These are phyloP conservation scores for Campopleginae sp. DNA, from an alignment of 2,888 invertebrate genomes.

Conservation along the genomic window DNA sequence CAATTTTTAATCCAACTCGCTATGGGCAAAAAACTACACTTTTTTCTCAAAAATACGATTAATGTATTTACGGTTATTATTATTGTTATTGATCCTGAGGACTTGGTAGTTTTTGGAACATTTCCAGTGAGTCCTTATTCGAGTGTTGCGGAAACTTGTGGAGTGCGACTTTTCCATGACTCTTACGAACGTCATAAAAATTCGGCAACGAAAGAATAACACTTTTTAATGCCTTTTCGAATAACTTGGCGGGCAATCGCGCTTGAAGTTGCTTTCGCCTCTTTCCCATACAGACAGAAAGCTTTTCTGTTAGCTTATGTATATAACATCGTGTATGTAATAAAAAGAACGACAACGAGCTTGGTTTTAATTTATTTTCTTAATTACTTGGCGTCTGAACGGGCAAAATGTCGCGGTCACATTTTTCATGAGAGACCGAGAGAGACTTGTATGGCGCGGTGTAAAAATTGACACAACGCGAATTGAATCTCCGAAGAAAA, in stretches of 20 bases:
- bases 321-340: conserved; percentile 1
- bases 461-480: conserved; percentile 42
- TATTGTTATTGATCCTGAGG: conserved; percentile 20
- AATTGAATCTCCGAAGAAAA: conserved; percentile 37
- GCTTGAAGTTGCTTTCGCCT: conserved; percentile 2
- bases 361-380: conserved; percentile 30
- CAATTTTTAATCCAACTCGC: conserved; percentile 29
- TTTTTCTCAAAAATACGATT: not conserved
- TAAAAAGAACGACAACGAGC: not conserved
- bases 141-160: conserved; percentile 1
- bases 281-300: not conserved
- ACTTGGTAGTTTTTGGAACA: conserved; percentile 43
- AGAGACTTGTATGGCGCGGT: not conserved
- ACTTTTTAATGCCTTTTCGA: conserved; percentile 51
- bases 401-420: conserved; percentile 18
- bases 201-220: conserved; percentile 41
- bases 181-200: conserved; percentile 31
- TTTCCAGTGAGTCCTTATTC: conserved; percentile 39
- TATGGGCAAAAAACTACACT: not conserved
- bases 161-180: conserved; percentile 5
- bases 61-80: conserved; percentile 36
- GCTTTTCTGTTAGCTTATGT: conserved; percentile 5
- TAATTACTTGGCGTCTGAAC: conserved; percentile 27
- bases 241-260: conserved; percentile 37
- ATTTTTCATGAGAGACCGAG: conserved; percentile 16